These are phyloP conservation scores for Tinamus guttatus DNA, from an alignment of 2,113 vertebrate species.

Conservation along the genomic window DNA sequence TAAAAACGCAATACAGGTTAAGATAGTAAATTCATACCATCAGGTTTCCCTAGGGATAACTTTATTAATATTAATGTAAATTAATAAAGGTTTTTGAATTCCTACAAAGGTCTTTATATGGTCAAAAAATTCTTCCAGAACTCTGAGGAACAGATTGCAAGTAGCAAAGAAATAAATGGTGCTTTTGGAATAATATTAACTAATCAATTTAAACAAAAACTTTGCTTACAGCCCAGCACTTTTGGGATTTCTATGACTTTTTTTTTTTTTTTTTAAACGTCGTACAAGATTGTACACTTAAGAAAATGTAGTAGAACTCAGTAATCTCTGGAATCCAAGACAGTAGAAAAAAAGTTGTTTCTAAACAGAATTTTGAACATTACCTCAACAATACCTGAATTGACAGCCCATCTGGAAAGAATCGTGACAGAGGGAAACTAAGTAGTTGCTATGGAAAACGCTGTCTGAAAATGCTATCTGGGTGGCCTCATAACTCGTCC, in stretches of 20 bases:
- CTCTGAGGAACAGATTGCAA: not conserved
- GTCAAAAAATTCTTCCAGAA: not conserved
- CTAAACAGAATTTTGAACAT: constrained; percentile 39
- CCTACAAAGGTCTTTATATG: not conserved
- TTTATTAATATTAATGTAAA: not conserved
- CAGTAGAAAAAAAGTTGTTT: not conserved
- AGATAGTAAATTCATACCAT: not conserved
- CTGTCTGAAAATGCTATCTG: constrained; percentile 53
- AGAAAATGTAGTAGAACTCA: not conserved
- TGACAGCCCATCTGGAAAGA: constrained; percentile 75
- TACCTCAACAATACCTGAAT: constrained; percentile 75
- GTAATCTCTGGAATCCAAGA: not conserved
- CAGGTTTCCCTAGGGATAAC: not conserved
- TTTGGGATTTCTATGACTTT: not conserved
- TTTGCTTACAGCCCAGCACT: not conserved
- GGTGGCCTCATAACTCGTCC: constrained; percentile 70
- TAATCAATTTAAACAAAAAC: not conserved
- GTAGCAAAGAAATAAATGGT: not conserved
- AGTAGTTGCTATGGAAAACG: constrained; percentile 64
- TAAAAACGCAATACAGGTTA: not conserved
- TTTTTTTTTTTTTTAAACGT: not conserved
- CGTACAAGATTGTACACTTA: not conserved
- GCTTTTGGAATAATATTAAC: not conserved
- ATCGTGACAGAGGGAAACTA: constrained; percentile 53
- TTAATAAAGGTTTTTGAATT: not conserved